phyloP scores from a whole-genome alignment of 2,888 invertebrate species.

The Andrena praecox region DNA sequence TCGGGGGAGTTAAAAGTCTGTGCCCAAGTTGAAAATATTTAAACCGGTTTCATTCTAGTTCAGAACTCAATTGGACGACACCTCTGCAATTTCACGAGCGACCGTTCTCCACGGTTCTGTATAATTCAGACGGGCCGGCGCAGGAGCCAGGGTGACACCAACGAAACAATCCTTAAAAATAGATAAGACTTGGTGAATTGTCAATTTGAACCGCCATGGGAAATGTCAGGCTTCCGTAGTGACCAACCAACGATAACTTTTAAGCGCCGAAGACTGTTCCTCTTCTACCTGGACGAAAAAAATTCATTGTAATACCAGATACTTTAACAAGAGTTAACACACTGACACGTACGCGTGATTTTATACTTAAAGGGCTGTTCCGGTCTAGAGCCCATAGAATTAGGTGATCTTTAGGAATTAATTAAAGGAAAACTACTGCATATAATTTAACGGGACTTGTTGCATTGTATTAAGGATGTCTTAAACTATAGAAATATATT shows the following conservation, averaged over 20 bases:
- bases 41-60: slow-evolving; percentile 11
- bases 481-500: too few species aligned
- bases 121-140: slow-evolving; percentile 4
- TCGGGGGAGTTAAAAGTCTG: slow-evolving; percentile 13
- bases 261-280: neutral
- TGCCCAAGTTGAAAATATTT: slow-evolving; percentile 6
- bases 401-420: too few species aligned
- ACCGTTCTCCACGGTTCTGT: slow-evolving; percentile 8
- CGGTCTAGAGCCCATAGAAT: too few species aligned
- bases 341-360: too few species aligned
- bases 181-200: slow-evolving; percentile 5
- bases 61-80: slow-evolving; percentile 3
- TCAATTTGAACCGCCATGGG: neutral
- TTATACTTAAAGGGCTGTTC: too few species aligned
- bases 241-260: neutral
- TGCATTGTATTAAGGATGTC: too few species aligned
- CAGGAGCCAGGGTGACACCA: neutral
- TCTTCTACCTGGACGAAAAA: neutral
- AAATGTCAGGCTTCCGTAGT: neutral
- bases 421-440: too few species aligned
- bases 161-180: slow-evolving; percentile 19
- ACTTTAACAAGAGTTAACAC: neutral
- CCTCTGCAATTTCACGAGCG: neutral
- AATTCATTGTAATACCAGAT: neutral
- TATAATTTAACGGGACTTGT: too few species aligned